Percentiles rank a stretch among this genome's conserved stretches.
Conservation (phyloP, 2,113 vertebrate species). For the Anseranas semipalmata region DNA sequence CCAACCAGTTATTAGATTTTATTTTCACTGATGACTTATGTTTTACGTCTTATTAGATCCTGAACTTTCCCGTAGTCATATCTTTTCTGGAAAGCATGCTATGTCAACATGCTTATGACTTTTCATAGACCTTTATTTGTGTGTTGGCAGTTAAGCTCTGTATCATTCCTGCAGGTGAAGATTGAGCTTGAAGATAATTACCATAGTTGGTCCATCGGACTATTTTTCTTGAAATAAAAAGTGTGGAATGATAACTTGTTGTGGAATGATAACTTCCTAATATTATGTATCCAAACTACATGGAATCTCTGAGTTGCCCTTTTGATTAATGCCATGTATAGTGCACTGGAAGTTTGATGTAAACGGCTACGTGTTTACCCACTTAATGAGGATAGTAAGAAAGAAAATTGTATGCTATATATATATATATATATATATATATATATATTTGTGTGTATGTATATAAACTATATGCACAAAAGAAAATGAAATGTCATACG, state of each 20-base stretch:
- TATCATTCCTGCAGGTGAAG: background rate
- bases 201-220: background rate
- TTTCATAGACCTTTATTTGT: background rate
- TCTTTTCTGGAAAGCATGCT: background rate
- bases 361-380: background rate
- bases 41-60: background rate
- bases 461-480: background rate
- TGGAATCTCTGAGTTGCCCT: background rate
- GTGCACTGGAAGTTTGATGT: background rate
- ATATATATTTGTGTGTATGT: background rate
- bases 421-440: background rate
- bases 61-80: background rate
- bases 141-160: background rate
- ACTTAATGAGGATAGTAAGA: background rate
- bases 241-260: background rate
- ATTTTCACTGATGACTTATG: background rate
- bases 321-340: slow-evolving; percentile 28
- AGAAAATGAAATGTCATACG: background rate
- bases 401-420: background rate
- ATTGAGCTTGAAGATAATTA: background rate
- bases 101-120: background rate
- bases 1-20: background rate
- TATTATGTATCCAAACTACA: background rate
- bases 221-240: background rate
- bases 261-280: background rate